Percentiles rank a stretch among this genome's conserved stretches.
Conservation (phyloP, 2,888 invertebrate genomes). For the Chironomus tentans region DNA sequence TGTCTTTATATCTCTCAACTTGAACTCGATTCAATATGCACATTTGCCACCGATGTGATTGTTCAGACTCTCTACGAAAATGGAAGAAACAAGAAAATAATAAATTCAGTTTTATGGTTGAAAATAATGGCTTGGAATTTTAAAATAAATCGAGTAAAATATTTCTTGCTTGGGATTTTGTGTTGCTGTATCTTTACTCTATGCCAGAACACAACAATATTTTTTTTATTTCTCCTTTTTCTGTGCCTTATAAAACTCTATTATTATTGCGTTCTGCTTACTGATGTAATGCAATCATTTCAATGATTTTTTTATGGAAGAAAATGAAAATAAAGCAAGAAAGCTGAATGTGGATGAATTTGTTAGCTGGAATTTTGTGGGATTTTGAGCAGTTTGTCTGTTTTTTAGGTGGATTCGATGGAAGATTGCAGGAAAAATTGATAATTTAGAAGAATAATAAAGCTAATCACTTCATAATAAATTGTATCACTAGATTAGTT, state of each 20-base stretch:
- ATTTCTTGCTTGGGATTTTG: not conserved
- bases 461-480: too few relatives aligned
- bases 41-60: not conserved
- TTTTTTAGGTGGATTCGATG: too few relatives aligned
- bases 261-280: not conserved
- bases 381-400: too few relatives aligned
- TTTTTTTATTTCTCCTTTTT: not conserved
- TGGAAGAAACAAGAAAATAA: conserved; percentile 10
- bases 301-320: not conserved
- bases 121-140: conserved; percentile 23
- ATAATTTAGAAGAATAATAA: too few relatives aligned
- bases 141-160: not conserved
- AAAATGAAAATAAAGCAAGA: not conserved
- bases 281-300: conserved; percentile 18
- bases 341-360: too few relatives aligned
- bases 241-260: not conserved
- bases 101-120: conserved; percentile 23
- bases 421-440: too few relatives aligned
- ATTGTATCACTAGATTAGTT: too few relatives aligned
- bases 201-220: too few relatives aligned
- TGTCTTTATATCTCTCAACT: not conserved
- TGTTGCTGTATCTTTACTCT: too few relatives aligned
- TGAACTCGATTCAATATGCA: not conserved
- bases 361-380: too few relatives aligned
- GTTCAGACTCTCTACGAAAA: not conserved